Conservation (phyloP, 2,888 invertebrate species). For the Colletes collaris region DNA sequence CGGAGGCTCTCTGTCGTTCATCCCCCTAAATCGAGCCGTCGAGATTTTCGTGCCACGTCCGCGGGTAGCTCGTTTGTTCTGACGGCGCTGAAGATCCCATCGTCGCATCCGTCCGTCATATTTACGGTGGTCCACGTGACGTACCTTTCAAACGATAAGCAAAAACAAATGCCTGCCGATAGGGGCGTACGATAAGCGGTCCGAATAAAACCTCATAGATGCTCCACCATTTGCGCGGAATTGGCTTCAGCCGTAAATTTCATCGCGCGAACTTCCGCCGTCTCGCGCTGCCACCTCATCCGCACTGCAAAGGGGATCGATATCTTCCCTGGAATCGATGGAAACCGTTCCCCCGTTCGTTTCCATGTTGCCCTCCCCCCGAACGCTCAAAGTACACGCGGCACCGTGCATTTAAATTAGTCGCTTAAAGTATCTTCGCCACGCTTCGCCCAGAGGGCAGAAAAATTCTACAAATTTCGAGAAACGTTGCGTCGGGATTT, state of each 20-base stretch:
- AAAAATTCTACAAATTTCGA: no score
- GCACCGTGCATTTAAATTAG: no score
- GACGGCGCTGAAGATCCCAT: slow-evolving; percentile 70
- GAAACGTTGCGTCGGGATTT: neutral
- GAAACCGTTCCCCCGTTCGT: slow-evolving; percentile 20
- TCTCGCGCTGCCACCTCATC: slow-evolving; percentile 55
- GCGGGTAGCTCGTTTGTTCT: slow-evolving; percentile 68
- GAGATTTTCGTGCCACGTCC: slow-evolving; percentile 63
- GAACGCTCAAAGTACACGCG: neutral
- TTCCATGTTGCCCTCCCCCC: neutral
- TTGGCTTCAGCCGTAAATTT: slow-evolving; percentile 68
- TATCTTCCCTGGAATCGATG: slow-evolving; percentile 51
- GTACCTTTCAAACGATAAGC: slow-evolving; percentile 73
- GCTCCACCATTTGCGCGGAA: slow-evolving; percentile 70
- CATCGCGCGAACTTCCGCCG: slow-evolving; percentile 68
- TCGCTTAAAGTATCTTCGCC: no score
- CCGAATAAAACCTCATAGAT: slow-evolving; percentile 71
- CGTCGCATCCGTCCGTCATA: slow-evolving; percentile 76
- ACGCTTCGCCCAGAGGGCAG: no score
- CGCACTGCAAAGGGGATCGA: slow-evolving; percentile 57
- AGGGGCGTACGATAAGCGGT: slow-evolving; percentile 67
- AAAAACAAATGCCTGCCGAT: slow-evolving; percentile 80
- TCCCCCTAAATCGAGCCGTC: slow-evolving; percentile 54
- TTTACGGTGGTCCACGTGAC: slow-evolving; percentile 75
- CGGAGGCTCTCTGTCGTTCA: slow-evolving; percentile 27